A percentile compares a stretch with the other conserved stretches of the same genome.
phyloP scores from a whole-genome alignment of 2,888 invertebrate species.

The Euproctis similis region DNA sequence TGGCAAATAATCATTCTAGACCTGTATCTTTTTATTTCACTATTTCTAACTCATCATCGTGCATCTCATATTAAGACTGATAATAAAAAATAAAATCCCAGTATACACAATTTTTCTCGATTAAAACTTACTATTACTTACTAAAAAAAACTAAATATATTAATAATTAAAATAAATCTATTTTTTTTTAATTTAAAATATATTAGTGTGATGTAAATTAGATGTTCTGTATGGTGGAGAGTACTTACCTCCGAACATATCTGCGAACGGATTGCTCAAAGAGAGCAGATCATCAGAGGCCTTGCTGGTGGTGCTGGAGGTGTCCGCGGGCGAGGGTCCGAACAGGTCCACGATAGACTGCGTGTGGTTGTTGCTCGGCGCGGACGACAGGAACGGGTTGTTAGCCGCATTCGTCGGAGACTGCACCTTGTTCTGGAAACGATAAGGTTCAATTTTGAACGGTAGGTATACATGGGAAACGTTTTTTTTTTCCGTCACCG shows the following conservation, averaged over 20 bases:
- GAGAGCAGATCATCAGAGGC: conserved; percentile 93
- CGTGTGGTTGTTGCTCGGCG: conserved; percentile 55
- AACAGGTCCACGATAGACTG: conserved; percentile 87
- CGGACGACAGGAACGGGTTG: conserved; percentile 90
- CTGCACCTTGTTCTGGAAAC: conserved; percentile 80
- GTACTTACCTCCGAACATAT: conserved; percentile 81
- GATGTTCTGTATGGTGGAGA: no score
- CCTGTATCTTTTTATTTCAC: no score
- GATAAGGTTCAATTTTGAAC: conserved; percentile 4
- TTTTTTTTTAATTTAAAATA: background rate
- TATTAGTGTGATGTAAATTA: background rate
- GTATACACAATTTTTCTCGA: no score
- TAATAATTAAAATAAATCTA: background rate
- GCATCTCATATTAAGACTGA: no score
- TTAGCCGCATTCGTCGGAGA: conserved; percentile 84
- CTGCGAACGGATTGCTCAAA: conserved; percentile 93
- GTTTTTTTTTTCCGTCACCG: conserved; percentile 15
- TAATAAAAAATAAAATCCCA: no score
- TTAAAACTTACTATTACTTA: no score
- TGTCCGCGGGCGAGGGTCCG: conserved; percentile 74
- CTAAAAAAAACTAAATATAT: background rate
- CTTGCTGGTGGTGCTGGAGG: conserved; percentile 60
- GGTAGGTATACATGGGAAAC: background rate
- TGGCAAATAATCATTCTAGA: no score
- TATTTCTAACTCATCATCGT: no score